Evolutionary conservation across 1,140 invertebrate species (phyloP), one percentile per base, ranked within the genome.

Genomic region (Pogonomyrmex californicus): DNA sequence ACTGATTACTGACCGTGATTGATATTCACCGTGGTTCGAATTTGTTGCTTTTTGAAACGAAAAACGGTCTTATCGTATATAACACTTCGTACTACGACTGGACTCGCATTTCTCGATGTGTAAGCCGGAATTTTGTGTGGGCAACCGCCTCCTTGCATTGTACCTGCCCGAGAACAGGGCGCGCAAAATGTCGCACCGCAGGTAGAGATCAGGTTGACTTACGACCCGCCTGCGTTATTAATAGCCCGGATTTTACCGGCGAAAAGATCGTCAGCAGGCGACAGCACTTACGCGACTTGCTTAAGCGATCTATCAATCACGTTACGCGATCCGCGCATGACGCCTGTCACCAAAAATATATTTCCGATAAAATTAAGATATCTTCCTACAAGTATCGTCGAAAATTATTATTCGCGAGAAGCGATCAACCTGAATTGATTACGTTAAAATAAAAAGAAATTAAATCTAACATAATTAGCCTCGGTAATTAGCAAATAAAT

Each of bases 1-100:
- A 86, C 91, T 63, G 89, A 92, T 92, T 92, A 91, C 92, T 89
- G 89, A 91, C 85, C 88, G 76, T 79, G 87, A 62, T 70, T 79
- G 78, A 87, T 88, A 89, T 60, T 36, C 38, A 10, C 62, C 66
- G 58, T 75, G 90, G 88, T 90, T 93, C 90, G 91, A 93, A 93
- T 93, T 92, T 91, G 92, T 92, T 68, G 41, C 41, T 41, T 68
- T 88, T 88, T 92, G 85, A 91, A 92, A 93, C 91, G 93, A 93
- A 93, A 93, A 93, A 91, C 90, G 60, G 88, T 88, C 91, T 93
- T 93, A 91, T 81, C 86, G 88, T 87, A 86, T 87, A 86, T 92
- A 90, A 23, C 88, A 88, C 87, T 89, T 86, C 77, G 58, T 85
- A 66, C 73, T 51, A 81, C 87, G 83, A 73, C 66, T 58, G 75